A percentile compares a stretch with the other conserved stretches of the same genome.
Conservation (phyloP, 2,888 invertebrate genomes). For the Clitarchus hookeri region DNA sequence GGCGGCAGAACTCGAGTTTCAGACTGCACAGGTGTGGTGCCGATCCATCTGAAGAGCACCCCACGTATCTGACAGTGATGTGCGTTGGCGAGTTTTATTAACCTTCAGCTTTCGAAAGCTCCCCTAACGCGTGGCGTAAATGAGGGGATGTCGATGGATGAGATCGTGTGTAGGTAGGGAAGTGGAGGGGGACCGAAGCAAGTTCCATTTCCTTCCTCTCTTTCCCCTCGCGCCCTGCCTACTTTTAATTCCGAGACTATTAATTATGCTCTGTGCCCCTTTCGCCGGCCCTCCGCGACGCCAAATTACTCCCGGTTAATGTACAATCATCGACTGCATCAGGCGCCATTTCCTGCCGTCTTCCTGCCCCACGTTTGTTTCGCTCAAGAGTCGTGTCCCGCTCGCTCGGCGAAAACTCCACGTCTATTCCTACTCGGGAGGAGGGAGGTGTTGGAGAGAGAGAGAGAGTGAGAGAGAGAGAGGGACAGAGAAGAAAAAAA, state of each 20-base stretch:
- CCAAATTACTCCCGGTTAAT: conserved; percentile 9
- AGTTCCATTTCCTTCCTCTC: conserved; percentile 14
- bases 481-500: too few relatives aligned
- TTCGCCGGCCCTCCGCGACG: neutral
- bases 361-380: neutral
- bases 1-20: too few relatives aligned
- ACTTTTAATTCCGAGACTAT: conserved; percentile 1
- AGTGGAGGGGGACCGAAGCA: neutral
- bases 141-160: neutral
- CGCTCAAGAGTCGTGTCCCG: too few relatives aligned
- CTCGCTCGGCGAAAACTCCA: neutral
- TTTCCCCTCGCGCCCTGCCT: neutral
- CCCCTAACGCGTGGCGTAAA: neutral
- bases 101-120: too few relatives aligned
- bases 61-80: too few relatives aligned
- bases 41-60: too few relatives aligned
- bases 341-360: neutral
- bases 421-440: neutral
- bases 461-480: too few relatives aligned
- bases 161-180: neutral
- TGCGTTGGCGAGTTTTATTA: too few relatives aligned
- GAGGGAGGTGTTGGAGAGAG: neutral
- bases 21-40: too few relatives aligned
- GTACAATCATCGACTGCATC: conserved; percentile 8
- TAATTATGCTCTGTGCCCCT: neutral